Base-by-base conservation (phyloP, 2,797 vertebrate genomes). In the Ctenosaura bakeri region DNA sequence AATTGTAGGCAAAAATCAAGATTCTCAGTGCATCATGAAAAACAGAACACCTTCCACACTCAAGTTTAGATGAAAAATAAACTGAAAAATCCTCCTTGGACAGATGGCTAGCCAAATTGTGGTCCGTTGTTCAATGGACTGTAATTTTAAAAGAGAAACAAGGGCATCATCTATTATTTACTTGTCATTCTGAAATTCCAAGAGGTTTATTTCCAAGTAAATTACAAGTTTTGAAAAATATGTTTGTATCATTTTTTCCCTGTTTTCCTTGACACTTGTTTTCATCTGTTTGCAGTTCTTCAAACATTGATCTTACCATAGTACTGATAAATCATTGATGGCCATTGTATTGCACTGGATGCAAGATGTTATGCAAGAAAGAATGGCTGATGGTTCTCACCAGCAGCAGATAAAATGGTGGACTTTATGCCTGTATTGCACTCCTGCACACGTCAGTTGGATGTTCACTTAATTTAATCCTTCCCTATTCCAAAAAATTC, bases 131-230 rank as follows among this genome's bases (percentile, higher is more conserved):
- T 89, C 81, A 81, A 76, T 89, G 85, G 56, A 82, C 78, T 93
- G 83, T 91, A 91, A 92, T 95, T 94, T 90, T 89, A 91, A 94
- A 94, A 89, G 85, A 91, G 89, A 92, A 90, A 92, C 85, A 89
- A 46, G 79, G 74, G 77, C 83, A 94, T 84, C 50, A 86, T 91
- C 91, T 94, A 81, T 24, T 89, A 1, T 88, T 95, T 2, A 13
- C 38, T 87, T 95, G 59, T 93, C 85, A 76, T 92, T 92, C 91
- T 92, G 85, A 94, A 90, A 89, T 94, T 94, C 80, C 24, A 0
- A 84, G 92, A 93, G 94, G 90, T 89, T 91, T 90, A 89, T 92
- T 95, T 95, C 69, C 71, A 80, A 64, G 83, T 66, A 87, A 95
- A 93, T 95, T 95, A 78, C 3, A 81, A 89, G 56, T 88, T 81